Base-by-base conservation (phyloP, 2,888 invertebrate species). In the Eupithecia centaureata region DNA sequence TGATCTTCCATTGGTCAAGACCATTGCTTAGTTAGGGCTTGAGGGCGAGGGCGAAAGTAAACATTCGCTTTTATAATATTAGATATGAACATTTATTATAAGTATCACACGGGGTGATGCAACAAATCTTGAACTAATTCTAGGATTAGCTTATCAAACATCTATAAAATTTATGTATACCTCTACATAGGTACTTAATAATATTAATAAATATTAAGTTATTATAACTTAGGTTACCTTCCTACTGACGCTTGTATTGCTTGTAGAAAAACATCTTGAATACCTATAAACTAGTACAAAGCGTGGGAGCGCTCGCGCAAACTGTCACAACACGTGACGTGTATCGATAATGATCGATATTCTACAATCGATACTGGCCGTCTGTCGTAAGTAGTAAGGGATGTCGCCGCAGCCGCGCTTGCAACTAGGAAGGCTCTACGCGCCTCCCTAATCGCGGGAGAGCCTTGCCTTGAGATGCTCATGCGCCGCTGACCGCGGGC, bases 401-500 rank as follows among this genome's bases (percentile, higher is more conserved):
- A 47, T 33, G 52, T 32, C 10, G 22, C 12, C 61, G 73, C 67
- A 54, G 47, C 62, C 52, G 42, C 61, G 47, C 32, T 10, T 12
- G 15, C 15, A 42, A 30, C 15, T 28, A 28, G 65, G 80, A 78
- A 86, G 87, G 87, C 85, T 85, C 79, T 72, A 80, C 81, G 78
- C 82, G n/a, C n/a, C n/a, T n/a, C n/a, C n/a, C n/a, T n/a, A n/a
- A 77, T 79, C 77, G 80, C 79, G 81, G 77, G 79, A 82, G 80
- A 88, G 88, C 86, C 87, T 87, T 76, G n/a, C n/a, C n/a, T n/a
- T n/a, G n/a, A n/a, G 85, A 84, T 90, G 91, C 89, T 89, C 91
- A 87, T 86, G 89, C 91, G 92, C 89, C 87, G 86, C 76, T 79
- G 73, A 76, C 75, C 77, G 77, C 86, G 84, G 82, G 90, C 87